Evolutionary conservation across 1,140 invertebrate genomes (phyloP).

Genomic region (Drosophila truncata): DNA sequence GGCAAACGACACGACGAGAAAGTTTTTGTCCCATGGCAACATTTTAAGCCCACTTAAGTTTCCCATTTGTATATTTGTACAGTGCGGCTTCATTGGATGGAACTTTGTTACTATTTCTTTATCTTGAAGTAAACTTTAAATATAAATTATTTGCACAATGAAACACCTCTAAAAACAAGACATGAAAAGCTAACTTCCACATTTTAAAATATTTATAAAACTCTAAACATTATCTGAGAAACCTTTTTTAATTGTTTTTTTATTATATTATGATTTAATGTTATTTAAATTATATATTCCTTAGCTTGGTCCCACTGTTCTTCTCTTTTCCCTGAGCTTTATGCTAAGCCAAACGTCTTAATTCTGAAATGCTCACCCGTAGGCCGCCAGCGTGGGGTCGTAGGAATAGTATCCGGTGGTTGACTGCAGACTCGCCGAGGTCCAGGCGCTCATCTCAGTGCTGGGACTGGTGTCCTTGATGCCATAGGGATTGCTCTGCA

Average conservation of each 20-base stretch:
- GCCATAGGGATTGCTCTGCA: slow-evolving; percentile 95
- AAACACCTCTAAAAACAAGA: neutral
- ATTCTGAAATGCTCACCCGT: slow-evolving; percentile 91
- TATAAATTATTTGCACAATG: neutral
- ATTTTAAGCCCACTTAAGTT: slow-evolving; percentile 66
- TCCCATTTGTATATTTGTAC: slow-evolving; percentile 50
- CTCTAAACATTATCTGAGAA: neutral
- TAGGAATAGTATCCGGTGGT: slow-evolving; percentile 96
- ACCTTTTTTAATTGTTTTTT: neutral
- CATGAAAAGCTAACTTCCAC: neutral
- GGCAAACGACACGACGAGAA: slow-evolving; percentile 50
- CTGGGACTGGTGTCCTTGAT: slow-evolving; percentile 93
- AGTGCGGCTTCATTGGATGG: slow-evolving; percentile 11
- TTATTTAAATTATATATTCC: too few species aligned
- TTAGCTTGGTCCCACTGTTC: neutral
- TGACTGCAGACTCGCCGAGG: slow-evolving; percentile 93
- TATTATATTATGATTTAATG: neutral
- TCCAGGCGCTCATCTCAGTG: slow-evolving; percentile 95
- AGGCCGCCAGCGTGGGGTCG: slow-evolving; percentile 95
- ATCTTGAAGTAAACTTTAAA: neutral
- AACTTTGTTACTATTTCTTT: slow-evolving; percentile 10
- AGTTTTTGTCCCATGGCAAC: slow-evolving; percentile 64
- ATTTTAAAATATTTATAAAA: too few species aligned
- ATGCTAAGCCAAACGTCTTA: slow-evolving; percentile 21
- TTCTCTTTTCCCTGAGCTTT: neutral